Base-by-base conservation (phyloP, 37 sponge, comb jelly and placozoan genomes). In the Tethya wilhelma region DNA sequence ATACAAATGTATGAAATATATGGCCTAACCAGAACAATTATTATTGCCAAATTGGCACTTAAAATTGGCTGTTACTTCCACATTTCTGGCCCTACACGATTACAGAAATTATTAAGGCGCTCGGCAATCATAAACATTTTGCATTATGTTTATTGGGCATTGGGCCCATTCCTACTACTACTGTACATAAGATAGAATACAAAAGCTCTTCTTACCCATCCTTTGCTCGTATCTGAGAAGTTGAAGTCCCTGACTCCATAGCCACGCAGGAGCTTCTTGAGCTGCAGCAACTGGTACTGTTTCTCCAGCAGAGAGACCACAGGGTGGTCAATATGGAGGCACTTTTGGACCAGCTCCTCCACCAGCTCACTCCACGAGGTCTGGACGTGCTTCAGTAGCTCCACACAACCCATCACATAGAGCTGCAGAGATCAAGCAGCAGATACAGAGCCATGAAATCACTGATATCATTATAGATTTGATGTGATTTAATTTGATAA, bases 181-280 rank as follows among this genome's bases (percentile, higher is more conserved):
- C 11, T 9, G 12, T 9, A 42, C 4, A 79, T 69, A 69, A 9
- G 32, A 41, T 9, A 30, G 41, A 28, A 44, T 36, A n/a, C n/a
- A n/a, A n/a, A n/a, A n/a, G n/a, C n/a, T n/a, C n/a, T n/a, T n/a
- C 75, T 59, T 36, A 77, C 87, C 76, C 74, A 37, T 68, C 69
- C 71, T 56, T n/a, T 56, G 73, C 31, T 42, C 17, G 20, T 38
- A 30, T 82, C 75, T 32, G 75, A 56, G 70, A 79, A 87, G 64
- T 78, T 84, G 64, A 87, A 79, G 36, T 84, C 84, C 33, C 56
- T 67, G 41, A 92, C 74, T 8, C 71, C 78, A 58, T 92, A 92
- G 9, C 75, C 75, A n/a, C 69, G 75, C 2, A 82, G 74, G n/a
- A 87, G 64, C 31, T 53, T 83, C 64, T 84, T 84, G 58, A 87